Evolutionary conservation across 2,888 invertebrate genomes (phyloP).

Genomic region (Lithophane semibrunnea): DNA sequence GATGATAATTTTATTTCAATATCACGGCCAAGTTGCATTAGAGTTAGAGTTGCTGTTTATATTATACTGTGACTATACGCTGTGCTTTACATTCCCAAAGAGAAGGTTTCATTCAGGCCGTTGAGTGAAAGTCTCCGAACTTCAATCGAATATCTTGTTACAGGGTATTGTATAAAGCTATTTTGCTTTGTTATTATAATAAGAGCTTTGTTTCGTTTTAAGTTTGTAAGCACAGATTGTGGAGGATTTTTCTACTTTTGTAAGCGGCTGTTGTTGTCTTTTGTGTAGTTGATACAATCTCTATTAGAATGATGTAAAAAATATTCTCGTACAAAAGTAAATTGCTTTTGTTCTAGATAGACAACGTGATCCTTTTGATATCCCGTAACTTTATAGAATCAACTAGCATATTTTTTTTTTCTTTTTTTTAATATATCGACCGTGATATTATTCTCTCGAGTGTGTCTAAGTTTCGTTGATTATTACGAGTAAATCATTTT

Average conservation of each 20-base stretch:
- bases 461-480: too few relatives aligned
- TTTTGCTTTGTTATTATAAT: slow-evolving; percentile 57
- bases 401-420: too few relatives aligned
- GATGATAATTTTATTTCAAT: not conserved
- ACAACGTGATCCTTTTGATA: too few relatives aligned
- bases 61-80: slow-evolving; percentile 18
- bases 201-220: slow-evolving; percentile 27
- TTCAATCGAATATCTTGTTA: slow-evolving; percentile 59
- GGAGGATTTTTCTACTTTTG: slow-evolving; percentile 4
- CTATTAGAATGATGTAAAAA: not conserved
- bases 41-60: not conserved
- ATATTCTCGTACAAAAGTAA: not conserved
- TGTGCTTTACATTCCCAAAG: slow-evolving; percentile 49
- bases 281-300: not conserved
- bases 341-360: not conserved
- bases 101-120: slow-evolving; percentile 56
- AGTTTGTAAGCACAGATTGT: slow-evolving; percentile 7
- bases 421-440: too few relatives aligned
- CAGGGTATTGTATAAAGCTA: slow-evolving; percentile 44
- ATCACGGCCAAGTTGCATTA: not conserved
- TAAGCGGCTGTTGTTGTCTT: not conserved
- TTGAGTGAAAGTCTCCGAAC: slow-evolving; percentile 57
- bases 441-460: too few relatives aligned
- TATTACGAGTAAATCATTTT: too few relatives aligned
- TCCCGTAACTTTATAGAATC: too few relatives aligned